phyloP scores from a whole-genome alignment of 2,888 invertebrate species.

The Lepas anatifera region DNA sequence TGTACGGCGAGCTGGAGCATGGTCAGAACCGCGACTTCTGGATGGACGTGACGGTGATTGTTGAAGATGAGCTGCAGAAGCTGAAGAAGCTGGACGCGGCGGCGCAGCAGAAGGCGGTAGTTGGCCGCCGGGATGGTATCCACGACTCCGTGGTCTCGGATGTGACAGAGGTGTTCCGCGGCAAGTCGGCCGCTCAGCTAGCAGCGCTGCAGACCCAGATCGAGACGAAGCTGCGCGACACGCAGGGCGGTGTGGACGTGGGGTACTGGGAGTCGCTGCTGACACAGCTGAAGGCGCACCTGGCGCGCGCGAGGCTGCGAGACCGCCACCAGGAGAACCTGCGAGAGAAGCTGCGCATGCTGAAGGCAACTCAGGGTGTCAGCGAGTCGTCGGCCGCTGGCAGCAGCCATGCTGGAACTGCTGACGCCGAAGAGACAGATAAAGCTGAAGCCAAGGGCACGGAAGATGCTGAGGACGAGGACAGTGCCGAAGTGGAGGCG shows the following conservation, averaged over 20 bases:
- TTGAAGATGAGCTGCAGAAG: constrained; percentile 81
- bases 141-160: constrained; percentile 84
- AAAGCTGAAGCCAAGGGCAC: background rate
- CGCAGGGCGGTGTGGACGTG: constrained; percentile 82
- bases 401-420: no score
- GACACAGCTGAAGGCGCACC: constrained; percentile 89
- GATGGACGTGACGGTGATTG: constrained; percentile 91
- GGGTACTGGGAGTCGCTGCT: constrained; percentile 96
- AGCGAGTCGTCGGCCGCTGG: constrained; percentile 27
- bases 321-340: constrained; percentile 87
- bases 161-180: constrained; percentile 67
- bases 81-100: constrained; percentile 53
- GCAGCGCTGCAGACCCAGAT: constrained; percentile 71
- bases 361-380: constrained; percentile 73
- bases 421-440: no score
- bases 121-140: constrained; percentile 59
- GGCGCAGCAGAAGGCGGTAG: constrained; percentile 30
- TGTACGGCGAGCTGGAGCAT: constrained; percentile 83
- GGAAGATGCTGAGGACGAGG: background rate
- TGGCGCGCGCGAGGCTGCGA: constrained; percentile 78
- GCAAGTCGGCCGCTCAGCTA: constrained; percentile 79
- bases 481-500: background rate
- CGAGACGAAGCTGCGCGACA: constrained; percentile 67
- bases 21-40: constrained; percentile 82
- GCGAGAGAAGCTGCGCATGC: constrained; percentile 68